Base-by-base conservation (phyloP, 2,797 vertebrate species). In the Notoglanidium macrostoma region DNA sequence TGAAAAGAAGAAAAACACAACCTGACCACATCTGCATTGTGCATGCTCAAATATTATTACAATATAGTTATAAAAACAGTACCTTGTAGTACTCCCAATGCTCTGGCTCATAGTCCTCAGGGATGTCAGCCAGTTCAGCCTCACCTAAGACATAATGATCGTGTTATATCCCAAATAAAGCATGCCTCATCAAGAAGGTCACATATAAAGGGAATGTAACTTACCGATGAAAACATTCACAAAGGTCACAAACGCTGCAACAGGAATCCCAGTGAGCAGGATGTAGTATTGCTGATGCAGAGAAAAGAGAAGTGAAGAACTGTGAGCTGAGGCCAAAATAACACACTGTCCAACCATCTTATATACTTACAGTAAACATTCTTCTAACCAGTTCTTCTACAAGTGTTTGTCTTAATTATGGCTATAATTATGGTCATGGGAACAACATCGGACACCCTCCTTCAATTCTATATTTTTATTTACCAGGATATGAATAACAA, bases 151-250 rank as follows among this genome's bases (percentile, higher is more conserved):
- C 0, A 88, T 26, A 63, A 35, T 54, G 29, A 65, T 14, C n/a
- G 70, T 19, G 21, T 63, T 21, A 63, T 35, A n/a, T 59, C 9
- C 11, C 29, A 32, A 77, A 51, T 15, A 40, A 29, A 32, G 2
- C 10, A 61, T 26, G 3, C 3, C 0, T 10, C 21, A 29, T 83
- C 44, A 68, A 32, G 51, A 67, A 67, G 32, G 9, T 26, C 35
- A 14, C 51, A 46, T 17, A 61, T 8, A 61, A 74, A 4, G 1
- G 11, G 54, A 35, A 63, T 3, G 26, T 23, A 77, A 88, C 87
- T 96, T 95, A 99, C 98, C 98, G 63, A 98, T 88, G 76, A 99
- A 98, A 86, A 99, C 0, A 91, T 99, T 99, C 88, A 98, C 95
- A 73, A 90, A 92, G 0, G 95, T 96, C 92, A 99, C 90, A 63